Evolutionary conservation across 1,140 invertebrate genomes (phyloP), one percentile per base, ranked within the genome.

Genomic region (Cydia amplana): DNA sequence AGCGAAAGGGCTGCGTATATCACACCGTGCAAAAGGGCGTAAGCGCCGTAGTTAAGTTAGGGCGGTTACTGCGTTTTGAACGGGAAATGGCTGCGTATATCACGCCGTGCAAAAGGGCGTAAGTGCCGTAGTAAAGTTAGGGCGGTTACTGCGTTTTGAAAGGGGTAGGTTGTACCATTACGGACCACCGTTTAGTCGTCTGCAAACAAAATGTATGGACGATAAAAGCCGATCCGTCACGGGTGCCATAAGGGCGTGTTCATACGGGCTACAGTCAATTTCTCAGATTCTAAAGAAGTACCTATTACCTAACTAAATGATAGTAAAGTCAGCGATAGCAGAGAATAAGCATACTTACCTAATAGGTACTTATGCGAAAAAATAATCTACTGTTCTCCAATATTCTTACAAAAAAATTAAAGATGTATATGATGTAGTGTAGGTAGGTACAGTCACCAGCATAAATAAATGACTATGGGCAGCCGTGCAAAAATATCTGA

Each of bases 161-260:
- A 12, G 3, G 51, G 14, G 2, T 0, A 10, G 7, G 55, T 60
- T 60, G 55, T 23, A 60, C 82, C 82, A 86, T 87, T 87, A 88
- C 76, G 80, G 77, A 84, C 87, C 83, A 84, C 85, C 85, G 86
- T 86, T 87, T 85, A 83, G 82, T 82, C 80, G 79, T 80, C 77
- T 80, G 78, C 85, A 85, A 84, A 87, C 84, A 87, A 86, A 87
- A 84, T 82, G 80, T 81, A 75, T 76, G 75, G 65, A 76, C 76
- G 80, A 76, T 82, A 78, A 81, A 83, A 83, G 78, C 79, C 77
- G 78, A 85, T 85, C 80, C 74, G 82, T 85, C 81, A 85, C 80
- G 81, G 74, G 75, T 23, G 23, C 16, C 1, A 36, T 40, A 40
- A 70, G 32, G 65, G 32, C 65, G n/a, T 16, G 36, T 70, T 10